Base-by-base conservation (phyloP, 2,888 invertebrate species). In the Phaedon cochleariae region DNA sequence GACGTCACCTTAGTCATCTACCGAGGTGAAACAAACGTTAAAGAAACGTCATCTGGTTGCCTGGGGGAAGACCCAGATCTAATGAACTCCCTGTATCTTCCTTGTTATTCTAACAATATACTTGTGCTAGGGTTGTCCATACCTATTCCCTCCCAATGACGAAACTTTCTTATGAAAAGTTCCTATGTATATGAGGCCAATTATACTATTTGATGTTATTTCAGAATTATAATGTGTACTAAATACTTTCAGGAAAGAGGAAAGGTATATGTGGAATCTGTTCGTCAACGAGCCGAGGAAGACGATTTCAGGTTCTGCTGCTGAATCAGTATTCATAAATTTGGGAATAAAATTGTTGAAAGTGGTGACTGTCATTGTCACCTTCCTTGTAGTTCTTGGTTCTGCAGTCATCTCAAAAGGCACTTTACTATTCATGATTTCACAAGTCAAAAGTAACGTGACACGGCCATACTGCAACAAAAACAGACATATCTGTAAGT, bases 391-490 rank as follows among this genome's bases (percentile, higher is more conserved):
- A 0, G 90, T 94, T 1, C 82, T 95, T 48, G 86, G 85, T 0
- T 85, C 89, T 0, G 91, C 92, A 3, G 89, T 92, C 0, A 73
- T 91, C 48, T 90, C 93, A n/a, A 94, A 94, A 83, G 87, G 90
- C 49, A 87, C 90, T 20, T 82, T 92, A 26, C 84, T 94, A 1
- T 90, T 94, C 71, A 92, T 92, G 85, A 89, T 90, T 48, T 90
- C 92, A 10, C 91, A 92, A 73, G 81, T 92, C 15, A 86, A 86
- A 71, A 85, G 86, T 64, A 86, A 85, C 21, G 83, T 85, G 48
- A 81, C 84, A 18, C 85, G 89, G 63, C 79, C 83, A 9, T 89
- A 89, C 75, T 93, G 92, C 80, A 88, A 89, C 74, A 85, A 82
- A 68, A 72, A 82, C 74, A 85, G 82, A 69, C 72, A 82, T 41